Evolutionary conservation across 2,797 vertebrate species (phyloP), one percentile per base, ranked within the genome.

Genomic region (Helostoma temminkii): DNA sequence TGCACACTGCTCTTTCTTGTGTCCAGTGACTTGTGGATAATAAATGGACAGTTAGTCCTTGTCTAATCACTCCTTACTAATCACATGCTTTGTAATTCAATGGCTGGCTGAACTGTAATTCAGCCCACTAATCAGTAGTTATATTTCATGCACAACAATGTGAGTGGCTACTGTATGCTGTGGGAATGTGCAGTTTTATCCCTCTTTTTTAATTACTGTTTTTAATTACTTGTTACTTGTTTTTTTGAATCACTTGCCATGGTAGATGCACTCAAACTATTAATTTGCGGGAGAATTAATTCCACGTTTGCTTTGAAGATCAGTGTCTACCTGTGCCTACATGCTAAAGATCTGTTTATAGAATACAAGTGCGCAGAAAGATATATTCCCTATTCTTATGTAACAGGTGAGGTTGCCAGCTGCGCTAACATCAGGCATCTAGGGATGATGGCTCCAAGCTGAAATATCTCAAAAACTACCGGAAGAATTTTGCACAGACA

Each of bases 21-120:
- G 7, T 52, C 15, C 55, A 56, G 19, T 48, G 30, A 26, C 45
- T 34, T 11, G 3, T 16, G 12, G 37, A 46, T 1, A 0, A 21
- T 21, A 34, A 45, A 49, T 14, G 14, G 16, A 30, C 1, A 3
- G 21, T 36, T 24, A 19, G 18, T 25, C 14, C 2, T 3, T 8
- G 39, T 41, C 39, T 41, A 41, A n/a, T 41, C 6, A 4, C 57
- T 21, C 19, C 52, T 72, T 16, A 19, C 15, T 69, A 61, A 62
- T 65, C 24, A 41, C 47, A 36, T 19, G 16, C 12, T 58, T 66
- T 76, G 72, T 24, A 76, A 69, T 69, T 69, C 6, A 37, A 11
- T 37, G 32, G 32, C 32, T 15, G 15, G 34, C 9, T 52, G 22
- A 45, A 28, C 12, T 49, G 34, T 22, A 26, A 39, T 19, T 43